Evolutionary conservation across 1,140 invertebrate species (phyloP), one percentile per base, ranked within the genome.

Genomic region (Cataglyphis hispanica): DNA sequence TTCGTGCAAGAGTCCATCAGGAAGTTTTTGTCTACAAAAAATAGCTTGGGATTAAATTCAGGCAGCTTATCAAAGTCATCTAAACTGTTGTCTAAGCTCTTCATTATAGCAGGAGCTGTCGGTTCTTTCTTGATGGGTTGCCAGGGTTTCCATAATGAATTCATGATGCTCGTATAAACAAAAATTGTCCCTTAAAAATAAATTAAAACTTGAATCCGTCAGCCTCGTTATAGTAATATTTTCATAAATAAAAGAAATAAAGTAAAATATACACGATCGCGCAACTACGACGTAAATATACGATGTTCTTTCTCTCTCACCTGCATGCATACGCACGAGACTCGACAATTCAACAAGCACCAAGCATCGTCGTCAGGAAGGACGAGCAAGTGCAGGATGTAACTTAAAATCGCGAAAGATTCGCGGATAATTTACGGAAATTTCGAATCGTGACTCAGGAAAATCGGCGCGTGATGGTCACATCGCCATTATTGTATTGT

Each of bases 51-150:
- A 80, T 16, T 34, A 22, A 63, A 43, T n/a, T 80, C 76, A 8
- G 61, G 13, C 8, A 67, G 31, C 4, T 50, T 89, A 53, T 92
- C 92, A 3, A 91, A 7, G 88, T 91, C 66, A 92, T 76, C 25
- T 16, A 40, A 2, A 19, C 22, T 85, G 27, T 87, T 93, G 56
- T 94, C 91, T 13, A 95, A 6, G 16, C 92, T 93, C 56, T 90
- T 63, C 92, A 93, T 92, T 1, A 93, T 92, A 7, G 91, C 91
- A 1, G 91, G 84, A 19, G 40, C 60, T 0, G 25, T 78, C 8
- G 83, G 10, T 37, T 74, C 66, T 0, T 56, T 19, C 1, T 22
- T 25, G 3, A 34, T 10, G 10, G 40, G 46, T 11, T 61, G 22
- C 46, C 13, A 31, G 27, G 76, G 31, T 40, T 50, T 64, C 69